Conservation (phyloP, 2,888 invertebrate species). For the Lydus trimaculatus region DNA sequence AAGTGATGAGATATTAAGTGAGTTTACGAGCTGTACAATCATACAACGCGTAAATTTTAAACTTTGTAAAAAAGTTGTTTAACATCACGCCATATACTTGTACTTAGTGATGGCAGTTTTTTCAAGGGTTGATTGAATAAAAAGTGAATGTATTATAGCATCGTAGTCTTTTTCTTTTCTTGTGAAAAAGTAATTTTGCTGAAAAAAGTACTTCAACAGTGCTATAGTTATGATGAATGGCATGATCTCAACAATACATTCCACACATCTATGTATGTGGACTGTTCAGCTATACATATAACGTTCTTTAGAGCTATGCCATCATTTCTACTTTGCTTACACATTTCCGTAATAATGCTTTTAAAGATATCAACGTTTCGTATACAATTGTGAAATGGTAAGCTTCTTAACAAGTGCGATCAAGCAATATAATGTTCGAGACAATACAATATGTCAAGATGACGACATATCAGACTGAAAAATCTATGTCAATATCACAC, state of each 20-base stretch:
- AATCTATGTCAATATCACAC: neutral
- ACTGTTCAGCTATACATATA: conserved; percentile 13
- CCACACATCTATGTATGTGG: conserved; percentile 10
- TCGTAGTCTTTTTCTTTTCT: neutral
- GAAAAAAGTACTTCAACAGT: neutral
- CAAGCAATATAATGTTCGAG: conserved; percentile 6
- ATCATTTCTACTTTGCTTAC: conserved; percentile 20
- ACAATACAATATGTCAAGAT: conserved; percentile 1
- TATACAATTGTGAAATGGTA: neutral
- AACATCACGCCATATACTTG: neutral
- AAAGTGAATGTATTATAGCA: neutral
- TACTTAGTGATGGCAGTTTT: neutral
- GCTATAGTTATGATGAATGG: conserved; percentile 20
- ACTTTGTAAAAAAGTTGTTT: conserved; percentile 32
- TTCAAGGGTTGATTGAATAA: neutral
- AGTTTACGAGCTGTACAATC: conserved; percentile 46
- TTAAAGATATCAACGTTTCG: conserved; percentile 4
- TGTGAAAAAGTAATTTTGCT: neutral
- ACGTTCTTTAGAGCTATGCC: conserved; percentile 15
- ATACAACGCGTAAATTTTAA: conserved; percentile 49
- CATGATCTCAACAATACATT: conserved; percentile 15
- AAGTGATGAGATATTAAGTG: conserved; percentile 53
- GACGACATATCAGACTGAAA: neutral
- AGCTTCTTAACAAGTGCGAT: conserved; percentile 18
- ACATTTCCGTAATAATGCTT: conserved; percentile 9